Evolutionary conservation across 2,797 vertebrate genomes (phyloP).

Genomic region (Darevskia nairensis): DNA sequence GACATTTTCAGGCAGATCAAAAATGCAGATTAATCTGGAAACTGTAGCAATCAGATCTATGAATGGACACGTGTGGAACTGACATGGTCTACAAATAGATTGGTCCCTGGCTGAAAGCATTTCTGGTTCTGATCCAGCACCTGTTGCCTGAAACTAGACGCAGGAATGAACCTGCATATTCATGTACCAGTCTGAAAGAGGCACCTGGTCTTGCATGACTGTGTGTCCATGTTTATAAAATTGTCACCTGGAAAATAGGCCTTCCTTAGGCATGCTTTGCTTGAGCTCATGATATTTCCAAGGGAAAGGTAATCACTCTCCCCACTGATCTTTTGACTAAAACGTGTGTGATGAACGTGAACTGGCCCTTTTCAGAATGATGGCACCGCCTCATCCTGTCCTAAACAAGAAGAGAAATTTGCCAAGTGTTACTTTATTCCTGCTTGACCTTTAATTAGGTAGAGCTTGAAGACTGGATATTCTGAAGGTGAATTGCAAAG

Average conservation of each 20-base stretch:
- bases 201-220: not conserved
- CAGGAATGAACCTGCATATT: not conserved
- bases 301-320: not conserved
- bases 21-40: too few species aligned
- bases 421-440: constrained; percentile 48
- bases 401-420: constrained; percentile 55
- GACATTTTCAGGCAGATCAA: too few species aligned
- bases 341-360: not conserved
- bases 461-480: constrained; percentile 57
- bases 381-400: not conserved
- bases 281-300: not conserved
- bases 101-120: not conserved
- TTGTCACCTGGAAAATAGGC: not conserved
- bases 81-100: too few species aligned
- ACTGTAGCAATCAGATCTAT: not conserved
- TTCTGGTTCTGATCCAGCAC: not conserved
- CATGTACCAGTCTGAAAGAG: not conserved
- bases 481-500: constrained; percentile 53
- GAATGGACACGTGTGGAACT: too few species aligned
- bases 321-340: not conserved
- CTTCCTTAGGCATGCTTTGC: not conserved
- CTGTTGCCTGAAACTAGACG: not conserved
- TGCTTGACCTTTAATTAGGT: constrained; percentile 55
- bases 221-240: not conserved
- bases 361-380: not conserved